Percentiles rank a stretch among this genome's conserved stretches.
Evolutionary conservation across 1,140 invertebrate genomes (phyloP).

Genomic region (Tetramorium parvispinum): DNA sequence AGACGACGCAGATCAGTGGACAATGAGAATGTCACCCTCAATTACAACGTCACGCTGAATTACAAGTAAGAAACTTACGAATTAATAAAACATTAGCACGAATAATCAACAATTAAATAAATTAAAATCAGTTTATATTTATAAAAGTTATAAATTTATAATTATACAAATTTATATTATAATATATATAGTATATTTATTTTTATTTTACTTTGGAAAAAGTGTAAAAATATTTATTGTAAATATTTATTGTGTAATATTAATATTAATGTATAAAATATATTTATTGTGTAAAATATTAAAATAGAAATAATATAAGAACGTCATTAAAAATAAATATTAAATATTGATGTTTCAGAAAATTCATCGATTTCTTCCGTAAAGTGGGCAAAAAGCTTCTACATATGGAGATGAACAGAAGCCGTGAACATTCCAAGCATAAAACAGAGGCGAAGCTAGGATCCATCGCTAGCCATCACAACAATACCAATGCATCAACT

Average conservation of each 20-base stretch:
- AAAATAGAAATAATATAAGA: background rate
- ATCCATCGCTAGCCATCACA: slow-evolving; percentile 53
- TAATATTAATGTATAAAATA: too few relatives aligned
- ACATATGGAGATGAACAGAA: slow-evolving; percentile 82
- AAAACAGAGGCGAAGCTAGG: slow-evolving; percentile 38
- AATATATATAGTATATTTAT: background rate
- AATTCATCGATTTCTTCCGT: slow-evolving; percentile 84
- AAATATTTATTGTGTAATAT: too few relatives aligned
- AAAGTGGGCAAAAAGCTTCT: slow-evolving; percentile 84
- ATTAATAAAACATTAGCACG: background rate
- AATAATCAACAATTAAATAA: background rate
- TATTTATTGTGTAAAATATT: background rate
- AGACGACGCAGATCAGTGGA: slow-evolving; percentile 88
- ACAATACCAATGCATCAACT: slow-evolving; percentile 50
- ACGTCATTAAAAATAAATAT: slow-evolving; percentile 5
- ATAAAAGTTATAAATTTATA: background rate
- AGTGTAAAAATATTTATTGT: background rate
- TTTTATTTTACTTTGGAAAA: background rate
- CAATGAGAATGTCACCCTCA: slow-evolving; percentile 71
- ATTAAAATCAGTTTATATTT: background rate
- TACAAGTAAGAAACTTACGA: slow-evolving; percentile 59
- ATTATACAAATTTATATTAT: background rate
- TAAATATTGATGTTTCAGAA: slow-evolving; percentile 70
- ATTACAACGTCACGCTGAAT: slow-evolving; percentile 65
- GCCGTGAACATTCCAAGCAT: slow-evolving; percentile 71